Percentiles rank a stretch among this genome's conserved stretches.
phyloP scores from a whole-genome alignment of 1,140 invertebrate genomes.

The Sycophila sp. region DNA sequence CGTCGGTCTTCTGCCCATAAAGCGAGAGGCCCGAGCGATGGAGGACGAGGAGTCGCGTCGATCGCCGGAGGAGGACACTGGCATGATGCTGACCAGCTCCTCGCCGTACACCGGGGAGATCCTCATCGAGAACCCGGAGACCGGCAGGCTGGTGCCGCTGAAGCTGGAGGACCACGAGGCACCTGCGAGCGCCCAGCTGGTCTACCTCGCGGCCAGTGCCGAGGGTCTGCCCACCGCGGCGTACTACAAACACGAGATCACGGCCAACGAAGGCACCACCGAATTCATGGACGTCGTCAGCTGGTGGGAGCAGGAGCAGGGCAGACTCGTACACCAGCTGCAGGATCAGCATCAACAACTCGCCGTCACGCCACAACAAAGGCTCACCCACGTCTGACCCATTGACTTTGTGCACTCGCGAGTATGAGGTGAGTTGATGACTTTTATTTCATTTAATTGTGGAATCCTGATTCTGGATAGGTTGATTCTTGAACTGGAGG shows the following conservation, averaged over 20 bases:
- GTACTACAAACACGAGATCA: slow-evolving; percentile 68
- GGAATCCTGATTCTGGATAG: no score
- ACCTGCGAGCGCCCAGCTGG: slow-evolving; percentile 29
- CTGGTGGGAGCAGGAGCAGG: slow-evolving; percentile 74
- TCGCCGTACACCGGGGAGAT: slow-evolving; percentile 59
- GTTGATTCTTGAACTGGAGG: no score
- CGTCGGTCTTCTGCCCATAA: slow-evolving; percentile 40
- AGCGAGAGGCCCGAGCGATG: slow-evolving; percentile 54
- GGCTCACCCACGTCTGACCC: slow-evolving; percentile 51
- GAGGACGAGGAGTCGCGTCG: slow-evolving; percentile 60
- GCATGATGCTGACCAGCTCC: slow-evolving; percentile 53
- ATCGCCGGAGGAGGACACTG: slow-evolving; percentile 44
- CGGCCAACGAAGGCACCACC: slow-evolving; percentile 66
- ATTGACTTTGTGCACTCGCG: neutral
- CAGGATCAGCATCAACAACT: slow-evolving; percentile 48
- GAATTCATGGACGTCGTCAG: slow-evolving; percentile 75
- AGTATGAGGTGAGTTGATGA: slow-evolving; percentile 12
- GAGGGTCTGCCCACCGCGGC: slow-evolving; percentile 45
- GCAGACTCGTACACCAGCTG: slow-evolving; percentile 52
- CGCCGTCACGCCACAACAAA: slow-evolving; percentile 9
- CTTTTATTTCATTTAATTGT: no score
- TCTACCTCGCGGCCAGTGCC: slow-evolving; percentile 28
- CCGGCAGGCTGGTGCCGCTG: slow-evolving; percentile 46
- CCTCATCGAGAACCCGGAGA: slow-evolving; percentile 42
- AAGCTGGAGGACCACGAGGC: slow-evolving; percentile 36